Evolutionary conservation across 2,888 invertebrate species (phyloP).

Genomic region (Cinara cedri): DNA sequence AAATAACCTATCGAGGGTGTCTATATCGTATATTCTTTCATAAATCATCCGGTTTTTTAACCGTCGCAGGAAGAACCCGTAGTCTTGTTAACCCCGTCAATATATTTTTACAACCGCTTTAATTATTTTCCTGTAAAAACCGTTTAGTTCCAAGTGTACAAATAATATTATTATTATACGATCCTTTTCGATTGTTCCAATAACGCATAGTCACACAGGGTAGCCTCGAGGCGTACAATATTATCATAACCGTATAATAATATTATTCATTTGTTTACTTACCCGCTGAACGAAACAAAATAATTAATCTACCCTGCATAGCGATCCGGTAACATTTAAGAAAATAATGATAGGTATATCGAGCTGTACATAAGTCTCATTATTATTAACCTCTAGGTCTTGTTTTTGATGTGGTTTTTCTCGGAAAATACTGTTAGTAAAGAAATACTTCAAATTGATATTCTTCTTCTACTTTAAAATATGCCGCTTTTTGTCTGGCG

Average conservation of each 20-base stretch:
- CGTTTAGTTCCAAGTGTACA: constrained; percentile 35
- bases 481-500: no score
- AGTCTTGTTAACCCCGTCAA: constrained; percentile 48
- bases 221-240: background rate
- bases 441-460: no score
- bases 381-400: no score
- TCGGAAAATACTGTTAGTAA: no score
- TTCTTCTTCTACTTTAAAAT: no score
- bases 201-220: constrained; percentile 45
- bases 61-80: constrained; percentile 18
- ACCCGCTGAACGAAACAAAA: constrained; percentile 5
- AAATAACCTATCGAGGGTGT: constrained; percentile 33
- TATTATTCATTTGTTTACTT: constrained; percentile 29
- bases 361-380: no score
- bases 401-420: background rate
- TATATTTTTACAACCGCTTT: constrained; percentile 26
- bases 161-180: background rate
- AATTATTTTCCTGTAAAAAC: constrained; percentile 46
- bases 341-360: background rate
- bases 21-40: constrained; percentile 5
- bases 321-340: background rate
- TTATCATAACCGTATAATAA: constrained; percentile 2
- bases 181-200: constrained; percentile 40
- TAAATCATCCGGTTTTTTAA: constrained; percentile 47
- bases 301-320: background rate